A percentile compares a stretch with the other conserved stretches of the same genome.
These are phyloP conservation scores for Pherbina coryleti DNA, from an alignment of 2,888 invertebrate genomes.

Conservation along the genomic window DNA sequence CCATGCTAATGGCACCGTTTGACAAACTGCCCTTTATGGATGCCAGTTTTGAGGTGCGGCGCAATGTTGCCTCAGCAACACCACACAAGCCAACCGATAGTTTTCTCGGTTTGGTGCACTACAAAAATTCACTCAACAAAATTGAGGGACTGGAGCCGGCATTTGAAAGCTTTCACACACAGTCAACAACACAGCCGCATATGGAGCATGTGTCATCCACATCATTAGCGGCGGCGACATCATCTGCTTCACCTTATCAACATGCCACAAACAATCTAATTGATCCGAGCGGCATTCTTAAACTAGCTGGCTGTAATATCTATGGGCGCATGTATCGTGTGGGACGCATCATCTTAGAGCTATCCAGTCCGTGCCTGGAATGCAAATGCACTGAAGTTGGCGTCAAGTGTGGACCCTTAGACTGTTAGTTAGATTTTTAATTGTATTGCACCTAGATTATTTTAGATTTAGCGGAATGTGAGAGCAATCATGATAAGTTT, in stretches of 20 bases:
- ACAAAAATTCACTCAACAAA: conserved; percentile 54
- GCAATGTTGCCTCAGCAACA: conserved; percentile 45
- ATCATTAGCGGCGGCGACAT: conserved; percentile 36
- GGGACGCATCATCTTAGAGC: conserved; percentile 83
- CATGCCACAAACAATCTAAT: conserved; percentile 54
- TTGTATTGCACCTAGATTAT: neutral
- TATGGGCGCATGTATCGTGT: conserved; percentile 90
- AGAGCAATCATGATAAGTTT: neutral
- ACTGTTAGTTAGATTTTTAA: conserved; percentile 69
- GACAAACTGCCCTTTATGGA: conserved; percentile 67
- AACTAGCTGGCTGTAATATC: conserved; percentile 89
- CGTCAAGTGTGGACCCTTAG: conserved; percentile 82
- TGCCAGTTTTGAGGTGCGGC: conserved; percentile 64
- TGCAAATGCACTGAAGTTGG: conserved; percentile 90
- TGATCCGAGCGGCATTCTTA: conserved; percentile 74
- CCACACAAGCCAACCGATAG: conserved; percentile 34
- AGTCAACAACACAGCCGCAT: conserved; percentile 33
- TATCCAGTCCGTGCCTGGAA: conserved; percentile 85
- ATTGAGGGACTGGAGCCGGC: conserved; percentile 54
- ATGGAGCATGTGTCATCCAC: conserved; percentile 40
- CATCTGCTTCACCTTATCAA: conserved; percentile 9
- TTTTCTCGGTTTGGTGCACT: conserved; percentile 57
- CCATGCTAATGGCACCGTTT: conserved; percentile 62
- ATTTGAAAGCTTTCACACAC: conserved; percentile 33
- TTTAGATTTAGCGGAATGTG: neutral